phyloP scores from a whole-genome alignment of 1,140 invertebrate species.

The Caenorhabditis remanei region DNA sequence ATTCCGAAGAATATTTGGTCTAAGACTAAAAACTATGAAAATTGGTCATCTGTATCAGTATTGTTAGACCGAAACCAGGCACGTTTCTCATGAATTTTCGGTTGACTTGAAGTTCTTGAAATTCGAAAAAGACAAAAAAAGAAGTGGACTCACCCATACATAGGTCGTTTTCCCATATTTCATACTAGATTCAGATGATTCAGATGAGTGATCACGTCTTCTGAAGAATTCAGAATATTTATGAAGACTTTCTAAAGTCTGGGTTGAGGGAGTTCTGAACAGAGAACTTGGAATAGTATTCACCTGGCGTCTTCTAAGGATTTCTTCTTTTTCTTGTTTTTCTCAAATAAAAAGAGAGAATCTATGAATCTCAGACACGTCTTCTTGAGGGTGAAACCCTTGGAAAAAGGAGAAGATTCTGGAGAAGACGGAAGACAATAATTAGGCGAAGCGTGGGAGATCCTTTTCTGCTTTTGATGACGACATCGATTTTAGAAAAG shows the following conservation, averaged over 20 bases:
- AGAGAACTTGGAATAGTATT: neutral
- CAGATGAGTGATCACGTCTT: neutral
- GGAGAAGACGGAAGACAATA: slow-evolving; percentile 17
- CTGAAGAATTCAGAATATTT: neutral
- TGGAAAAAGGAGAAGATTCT: too few species aligned
- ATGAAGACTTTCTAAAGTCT: neutral
- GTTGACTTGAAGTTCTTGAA: neutral
- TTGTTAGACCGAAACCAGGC: too few species aligned
- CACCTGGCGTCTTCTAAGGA: neutral
- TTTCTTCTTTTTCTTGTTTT: too few species aligned
- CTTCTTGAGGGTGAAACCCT: too few species aligned
- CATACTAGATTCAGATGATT: neutral
- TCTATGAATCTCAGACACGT: too few species aligned
- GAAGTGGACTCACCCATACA: neutral
- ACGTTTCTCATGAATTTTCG: neutral
- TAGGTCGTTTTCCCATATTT: neutral
- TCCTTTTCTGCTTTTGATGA: too few species aligned
- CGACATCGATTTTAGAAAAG: too few species aligned
- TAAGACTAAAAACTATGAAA: too few species aligned
- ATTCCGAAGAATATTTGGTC: neutral
- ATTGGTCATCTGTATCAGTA: too few species aligned
- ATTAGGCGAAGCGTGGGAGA: slow-evolving; percentile 5
- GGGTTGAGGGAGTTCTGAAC: neutral
- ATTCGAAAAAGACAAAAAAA: too few species aligned
- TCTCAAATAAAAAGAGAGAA: too few species aligned